A percentile compares a stretch with the other conserved stretches of the same genome.
Evolutionary conservation across 2,888 invertebrate genomes (phyloP).

Genomic region (Ctena decussata): DNA sequence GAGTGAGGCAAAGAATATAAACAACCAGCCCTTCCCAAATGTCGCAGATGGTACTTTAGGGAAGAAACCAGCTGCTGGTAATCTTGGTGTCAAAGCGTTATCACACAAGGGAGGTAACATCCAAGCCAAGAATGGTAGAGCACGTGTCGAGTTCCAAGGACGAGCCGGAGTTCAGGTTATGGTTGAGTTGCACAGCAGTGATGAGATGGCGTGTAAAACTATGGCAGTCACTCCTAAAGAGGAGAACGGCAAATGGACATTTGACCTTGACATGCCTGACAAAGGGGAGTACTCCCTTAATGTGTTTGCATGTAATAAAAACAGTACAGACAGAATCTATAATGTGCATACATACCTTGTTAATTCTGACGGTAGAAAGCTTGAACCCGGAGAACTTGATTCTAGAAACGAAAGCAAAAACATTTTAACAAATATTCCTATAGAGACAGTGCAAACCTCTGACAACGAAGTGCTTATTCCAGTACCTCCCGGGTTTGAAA

Average conservation of each 20-base stretch:
- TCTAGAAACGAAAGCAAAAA: constrained; percentile 62
- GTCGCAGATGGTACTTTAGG: constrained; percentile 79
- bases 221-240: constrained; percentile 71
- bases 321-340: constrained; percentile 72
- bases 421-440: constrained; percentile 66
- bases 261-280: constrained; percentile 81
- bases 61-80: constrained; percentile 69
- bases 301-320: constrained; percentile 80
- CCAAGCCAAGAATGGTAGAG: constrained; percentile 73
- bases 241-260: constrained; percentile 76
- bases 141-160: constrained; percentile 76
- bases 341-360: constrained; percentile 81
- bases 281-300: constrained; percentile 83
- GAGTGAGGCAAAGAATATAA: constrained; percentile 70
- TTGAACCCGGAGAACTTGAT: constrained; percentile 56
- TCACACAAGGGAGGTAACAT: constrained; percentile 74
- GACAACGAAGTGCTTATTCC: constrained; percentile 80
- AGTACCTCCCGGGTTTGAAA: constrained; percentile 75
- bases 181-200: constrained; percentile 80
- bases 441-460: constrained; percentile 82
- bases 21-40: constrained; percentile 80
- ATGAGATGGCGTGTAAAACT: constrained; percentile 71
- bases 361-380: constrained; percentile 74
- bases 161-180: constrained; percentile 79
- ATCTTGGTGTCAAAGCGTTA: constrained; percentile 76